Base-by-base conservation (phyloP, 2,797 vertebrate species). In the Heterohyrax brucei region DNA sequence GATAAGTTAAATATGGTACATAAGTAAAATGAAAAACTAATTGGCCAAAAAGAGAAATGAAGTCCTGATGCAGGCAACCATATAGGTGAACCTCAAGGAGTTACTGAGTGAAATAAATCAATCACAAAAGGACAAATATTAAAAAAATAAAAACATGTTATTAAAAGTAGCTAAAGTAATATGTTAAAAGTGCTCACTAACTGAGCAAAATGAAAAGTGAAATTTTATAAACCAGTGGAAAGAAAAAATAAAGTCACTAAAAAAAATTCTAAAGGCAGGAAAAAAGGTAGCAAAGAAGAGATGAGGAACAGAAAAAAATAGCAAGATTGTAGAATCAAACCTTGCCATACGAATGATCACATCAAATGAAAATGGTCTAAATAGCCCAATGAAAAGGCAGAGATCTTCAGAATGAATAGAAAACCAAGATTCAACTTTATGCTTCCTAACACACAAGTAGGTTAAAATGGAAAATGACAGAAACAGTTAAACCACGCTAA, bases 221-320 rank as follows among this genome's bases (percentile, higher is more conserved):
- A 30, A 48, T 39, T 53, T 68, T 89, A 9, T 68, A 76, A 89
- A 21, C 30, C 33, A 78, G 90, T 1, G 77, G 39, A 83, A 83
- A 68, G 48, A 77, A 66, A 66, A 86, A 89, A 48, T 26, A 14
- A 13, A 66, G 26, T 83, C 50, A 88, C 61, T 79, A 64, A 93
- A 86, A 86, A 56, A 56, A 16, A 39, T 39, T 56, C 14, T 84
- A 88, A 79, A 22, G 3, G 28, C 68, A 91, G 10, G 50, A 82
- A 90, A 59, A 89, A 61, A 10, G 89, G 4, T 50, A 84, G 14
- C n/a, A 28, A 30, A 64, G 33, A 64, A 64, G 30, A 87, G 30
- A 90, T 26, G 50, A 90, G 21, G 90, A 95, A 68, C 2, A 86
- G 18, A 87, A 73, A 84, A 84, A 76, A 70, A 72, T 48, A 82